phyloP scores from a whole-genome alignment of 2,888 invertebrate genomes.

The Dryobota labecula region DNA sequence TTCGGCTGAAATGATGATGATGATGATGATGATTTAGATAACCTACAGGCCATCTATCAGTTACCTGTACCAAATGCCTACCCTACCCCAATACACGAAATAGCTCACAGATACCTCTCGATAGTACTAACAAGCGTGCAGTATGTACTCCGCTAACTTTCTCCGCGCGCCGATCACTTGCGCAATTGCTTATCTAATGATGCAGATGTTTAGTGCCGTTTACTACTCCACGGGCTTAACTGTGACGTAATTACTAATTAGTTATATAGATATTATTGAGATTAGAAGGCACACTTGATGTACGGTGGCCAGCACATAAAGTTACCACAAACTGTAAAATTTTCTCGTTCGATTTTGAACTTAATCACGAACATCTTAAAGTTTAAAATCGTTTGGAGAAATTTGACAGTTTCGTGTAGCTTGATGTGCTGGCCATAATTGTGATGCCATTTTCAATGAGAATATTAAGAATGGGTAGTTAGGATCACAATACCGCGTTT shows the following conservation, averaged over 20 bases:
- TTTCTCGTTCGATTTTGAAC: too few relatives aligned
- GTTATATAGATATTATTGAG: neutral
- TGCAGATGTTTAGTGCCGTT: conserved; percentile 50
- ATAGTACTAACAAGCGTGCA: conserved; percentile 26
- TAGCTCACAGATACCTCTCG: neutral
- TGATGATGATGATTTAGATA: neutral
- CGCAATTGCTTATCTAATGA: conserved; percentile 64
- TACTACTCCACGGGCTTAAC: conserved; percentile 21
- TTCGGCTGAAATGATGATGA: too few relatives aligned
- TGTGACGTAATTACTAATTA: conserved; percentile 16
- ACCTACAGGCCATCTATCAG: neutral
- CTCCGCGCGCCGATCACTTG: conserved; percentile 57
- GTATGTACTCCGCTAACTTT: conserved; percentile 41
- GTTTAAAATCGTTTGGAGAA: too few relatives aligned
- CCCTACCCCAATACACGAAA: neutral
- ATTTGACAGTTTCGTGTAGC: too few relatives aligned
- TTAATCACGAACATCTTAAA: too few relatives aligned
- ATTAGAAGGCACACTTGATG: too few relatives aligned
- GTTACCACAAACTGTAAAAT: too few relatives aligned
- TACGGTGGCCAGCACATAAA: too few relatives aligned
- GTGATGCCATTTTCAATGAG: too few relatives aligned
- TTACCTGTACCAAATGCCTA: neutral
- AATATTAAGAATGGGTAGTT: too few relatives aligned
- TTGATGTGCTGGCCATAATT: too few relatives aligned
- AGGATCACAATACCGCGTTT: too few relatives aligned